Evolutionary conservation across 2,888 invertebrate genomes (phyloP).

Genomic region (Gryllus longicercus): DNA sequence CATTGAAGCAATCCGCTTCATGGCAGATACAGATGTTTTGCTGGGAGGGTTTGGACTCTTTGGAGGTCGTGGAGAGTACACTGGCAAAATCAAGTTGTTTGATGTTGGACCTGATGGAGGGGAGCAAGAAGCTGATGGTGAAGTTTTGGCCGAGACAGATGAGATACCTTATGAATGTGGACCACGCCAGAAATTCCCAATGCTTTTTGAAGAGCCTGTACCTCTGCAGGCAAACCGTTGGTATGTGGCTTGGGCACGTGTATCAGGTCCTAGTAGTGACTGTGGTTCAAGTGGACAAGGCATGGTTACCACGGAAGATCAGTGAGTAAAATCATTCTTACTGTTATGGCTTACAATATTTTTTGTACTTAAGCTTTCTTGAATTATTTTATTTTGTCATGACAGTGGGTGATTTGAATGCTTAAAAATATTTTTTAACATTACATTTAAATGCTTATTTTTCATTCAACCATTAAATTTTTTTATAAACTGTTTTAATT

Average conservation of each 20-base stretch:
- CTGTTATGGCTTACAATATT: no score
- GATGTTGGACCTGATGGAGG: conserved; percentile 89
- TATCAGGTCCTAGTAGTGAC: conserved; percentile 94
- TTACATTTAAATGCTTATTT: not conserved
- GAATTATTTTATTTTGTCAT: no score
- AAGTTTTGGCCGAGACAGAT: conserved; percentile 85
- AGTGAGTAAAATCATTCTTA: conserved; percentile 49
- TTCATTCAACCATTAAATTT: not conserved
- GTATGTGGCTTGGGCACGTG: conserved; percentile 94
- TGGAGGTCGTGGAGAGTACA: conserved; percentile 95
- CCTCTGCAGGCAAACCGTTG: conserved; percentile 77
- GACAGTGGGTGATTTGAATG: no score
- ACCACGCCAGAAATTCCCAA: conserved; percentile 83
- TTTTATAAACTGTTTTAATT: not conserved
- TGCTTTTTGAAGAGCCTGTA: conserved; percentile 82
- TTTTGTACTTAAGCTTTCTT: no score
- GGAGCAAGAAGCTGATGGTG: conserved; percentile 90
- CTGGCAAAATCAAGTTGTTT: conserved; percentile 84
- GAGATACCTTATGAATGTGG: conserved; percentile 92
- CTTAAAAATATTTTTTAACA: no score
- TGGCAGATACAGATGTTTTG: conserved; percentile 86
- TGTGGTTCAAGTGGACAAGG: conserved; percentile 93
- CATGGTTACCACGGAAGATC: conserved; percentile 86
- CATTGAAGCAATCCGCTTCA: conserved; percentile 92
- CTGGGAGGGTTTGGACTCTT: conserved; percentile 91